Base-by-base conservation (phyloP, 2,113 vertebrate genomes). In the Dicentrarchus labrax region DNA sequence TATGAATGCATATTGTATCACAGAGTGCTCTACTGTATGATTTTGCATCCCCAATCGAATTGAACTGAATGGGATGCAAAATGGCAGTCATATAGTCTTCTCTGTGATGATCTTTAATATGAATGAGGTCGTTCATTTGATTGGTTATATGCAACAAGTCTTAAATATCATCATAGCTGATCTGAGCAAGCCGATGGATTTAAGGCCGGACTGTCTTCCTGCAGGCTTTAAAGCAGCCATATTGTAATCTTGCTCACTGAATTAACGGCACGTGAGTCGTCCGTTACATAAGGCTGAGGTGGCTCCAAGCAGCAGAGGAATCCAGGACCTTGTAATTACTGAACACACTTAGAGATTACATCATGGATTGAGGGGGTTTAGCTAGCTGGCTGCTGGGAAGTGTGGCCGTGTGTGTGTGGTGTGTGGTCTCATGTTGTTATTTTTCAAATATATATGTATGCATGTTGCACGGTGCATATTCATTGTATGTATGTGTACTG, bases 301-400 rank as follows among this genome's bases (percentile, higher is more conserved):
- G 78, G 78, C 84, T 93, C 88, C 76, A 82, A 93, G 89, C 84
- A 68, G 72, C 47, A 38, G 82, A 89, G 83, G 68, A 88, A 76
- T 73, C 86, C 90, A 45, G 84, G 88, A 78, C 82, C 90, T 92
- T 90, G 92, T 94, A 92, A 93, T 95, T 91, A 93, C 89, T 89
- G 83, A 86, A 87, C 87, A 92, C 91, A 92, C 88, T 93, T 88
- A 47, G 85, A 91, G 92, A 93, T 94, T 93, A 94, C 92, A 91
- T 93, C 91, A 92, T 84, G 88, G 93, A 93, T 91, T 90, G 88
- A 76, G 66, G 65, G 67, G 92, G 66, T 94, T 93, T 93, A 91
- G 64, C 85, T 68, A 0, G 78, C 82, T 65, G 81, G 65, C 75
- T 73, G 83, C 79, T 84, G 79, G 74, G 83, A 85, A 43, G 82